Evolutionary conservation across 2,888 invertebrate species (phyloP).

Genomic region (Ferrisia virgata): DNA sequence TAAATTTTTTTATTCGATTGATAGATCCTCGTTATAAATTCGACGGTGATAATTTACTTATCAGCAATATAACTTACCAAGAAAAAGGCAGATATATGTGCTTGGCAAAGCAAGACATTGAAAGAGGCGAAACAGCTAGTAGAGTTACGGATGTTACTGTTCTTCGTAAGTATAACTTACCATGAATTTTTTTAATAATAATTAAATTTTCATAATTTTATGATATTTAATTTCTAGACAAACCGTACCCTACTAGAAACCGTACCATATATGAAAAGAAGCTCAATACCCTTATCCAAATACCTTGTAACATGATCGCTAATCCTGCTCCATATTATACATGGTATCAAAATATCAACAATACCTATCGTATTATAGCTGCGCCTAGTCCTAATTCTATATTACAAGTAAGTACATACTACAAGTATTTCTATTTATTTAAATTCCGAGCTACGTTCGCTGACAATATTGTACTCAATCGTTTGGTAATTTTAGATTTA

Average conservation of each 20-base stretch:
- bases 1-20: neutral
- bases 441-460: neutral
- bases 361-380: neutral
- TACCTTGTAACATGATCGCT: neutral
- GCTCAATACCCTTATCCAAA: neutral
- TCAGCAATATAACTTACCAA: neutral
- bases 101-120: neutral
- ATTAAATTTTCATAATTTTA: too few relatives aligned
- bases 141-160: neutral
- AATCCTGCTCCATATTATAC: neutral
- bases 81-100: conserved; percentile 34
- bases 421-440: neutral
- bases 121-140: neutral
- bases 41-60: neutral
- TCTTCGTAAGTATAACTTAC: conserved; percentile 31
- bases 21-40: neutral
- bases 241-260: neutral
- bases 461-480: neutral
- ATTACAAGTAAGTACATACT: neutral
- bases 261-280: neutral
- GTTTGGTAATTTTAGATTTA: neutral
- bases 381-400: neutral
- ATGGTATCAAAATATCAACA: neutral
- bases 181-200: too few relatives aligned
- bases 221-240: conserved; percentile 17